Conservation (phyloP, 1,140 invertebrate genomes). For the Planococcus citri region DNA sequence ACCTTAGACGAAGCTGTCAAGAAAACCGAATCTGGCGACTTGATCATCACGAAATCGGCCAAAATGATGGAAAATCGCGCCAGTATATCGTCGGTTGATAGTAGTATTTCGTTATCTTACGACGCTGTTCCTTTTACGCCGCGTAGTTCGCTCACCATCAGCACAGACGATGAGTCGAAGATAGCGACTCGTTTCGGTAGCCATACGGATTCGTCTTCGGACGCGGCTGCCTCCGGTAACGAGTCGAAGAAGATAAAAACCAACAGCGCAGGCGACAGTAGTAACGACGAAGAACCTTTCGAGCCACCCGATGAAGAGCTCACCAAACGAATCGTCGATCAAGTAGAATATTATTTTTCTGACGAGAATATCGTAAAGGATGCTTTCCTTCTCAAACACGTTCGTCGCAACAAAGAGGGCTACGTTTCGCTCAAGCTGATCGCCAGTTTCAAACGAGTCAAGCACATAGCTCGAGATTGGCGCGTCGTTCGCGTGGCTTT, state of each 20-base stretch:
- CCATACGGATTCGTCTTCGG: not conserved
- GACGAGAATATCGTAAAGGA: conserved; percentile 90
- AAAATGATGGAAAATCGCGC: conserved; percentile 33
- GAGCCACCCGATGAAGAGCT: conserved; percentile 51
- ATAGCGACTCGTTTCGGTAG: too few relatives aligned
- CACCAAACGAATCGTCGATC: conserved; percentile 59
- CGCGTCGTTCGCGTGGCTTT: conserved; percentile 75
- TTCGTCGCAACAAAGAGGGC: conserved; percentile 84
- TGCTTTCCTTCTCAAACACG: conserved; percentile 87
- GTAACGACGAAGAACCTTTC: conserved; percentile 5
- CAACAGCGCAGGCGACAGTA: not conserved
- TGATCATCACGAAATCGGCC: not conserved
- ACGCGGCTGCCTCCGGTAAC: not conserved
- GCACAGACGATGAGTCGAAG: not conserved
- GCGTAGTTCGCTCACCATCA: not conserved
- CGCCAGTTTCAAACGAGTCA: conserved; percentile 84
- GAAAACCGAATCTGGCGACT: not conserved
- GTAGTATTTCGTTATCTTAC: conserved; percentile 44
- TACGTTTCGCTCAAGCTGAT: conserved; percentile 89
- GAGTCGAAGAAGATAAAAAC: not conserved
- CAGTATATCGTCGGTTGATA: conserved; percentile 48
- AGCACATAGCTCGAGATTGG: conserved; percentile 86
- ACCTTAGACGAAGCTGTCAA: not conserved
- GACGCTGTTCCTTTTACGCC: conserved; percentile 30
- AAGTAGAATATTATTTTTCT: conserved; percentile 89